phyloP scores from a whole-genome alignment of 2,888 invertebrate species.

The Lucinisca nassula region DNA sequence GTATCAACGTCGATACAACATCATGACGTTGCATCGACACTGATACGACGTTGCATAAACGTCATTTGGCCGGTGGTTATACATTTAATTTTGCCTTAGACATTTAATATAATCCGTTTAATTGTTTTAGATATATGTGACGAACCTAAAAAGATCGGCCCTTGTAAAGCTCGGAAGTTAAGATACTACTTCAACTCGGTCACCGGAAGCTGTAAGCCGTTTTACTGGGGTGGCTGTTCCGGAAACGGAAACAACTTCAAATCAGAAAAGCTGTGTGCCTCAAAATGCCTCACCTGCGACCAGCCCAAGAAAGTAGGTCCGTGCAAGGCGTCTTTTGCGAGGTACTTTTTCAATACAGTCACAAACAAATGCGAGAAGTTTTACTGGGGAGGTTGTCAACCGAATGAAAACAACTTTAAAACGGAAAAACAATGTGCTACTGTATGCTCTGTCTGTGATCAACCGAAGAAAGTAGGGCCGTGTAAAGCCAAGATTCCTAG shows the following conservation, averaged over 20 bases:
- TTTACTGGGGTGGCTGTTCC: not conserved
- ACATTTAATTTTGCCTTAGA: too few relatives aligned
- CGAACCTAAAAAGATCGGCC: not conserved
- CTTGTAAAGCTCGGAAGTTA: not conserved
- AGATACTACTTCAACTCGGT: not conserved
- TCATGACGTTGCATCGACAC: too few relatives aligned
- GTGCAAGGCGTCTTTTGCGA: not conserved
- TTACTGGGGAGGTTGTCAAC: not conserved
- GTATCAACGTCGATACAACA: too few relatives aligned
- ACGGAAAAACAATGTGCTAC: not conserved
- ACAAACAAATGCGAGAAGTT: not conserved
- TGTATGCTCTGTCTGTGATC: not conserved
- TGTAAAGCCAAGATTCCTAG: not conserved
- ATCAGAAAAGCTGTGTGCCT: not conserved
- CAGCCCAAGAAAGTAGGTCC: not conserved
- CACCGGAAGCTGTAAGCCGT: not conserved
- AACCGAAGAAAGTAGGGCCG: not conserved
- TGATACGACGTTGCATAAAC: too few relatives aligned
- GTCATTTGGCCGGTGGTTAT: too few relatives aligned
- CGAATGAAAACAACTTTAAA: not conserved
- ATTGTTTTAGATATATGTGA: not conserved
- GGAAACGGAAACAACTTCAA: not conserved
- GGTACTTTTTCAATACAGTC: not conserved
- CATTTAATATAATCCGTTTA: too few relatives aligned
- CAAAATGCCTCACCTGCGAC: not conserved